These are phyloP conservation scores for Tenthredo mesomela DNA, from an alignment of 2,888 invertebrate species.

Conservation along the genomic window DNA sequence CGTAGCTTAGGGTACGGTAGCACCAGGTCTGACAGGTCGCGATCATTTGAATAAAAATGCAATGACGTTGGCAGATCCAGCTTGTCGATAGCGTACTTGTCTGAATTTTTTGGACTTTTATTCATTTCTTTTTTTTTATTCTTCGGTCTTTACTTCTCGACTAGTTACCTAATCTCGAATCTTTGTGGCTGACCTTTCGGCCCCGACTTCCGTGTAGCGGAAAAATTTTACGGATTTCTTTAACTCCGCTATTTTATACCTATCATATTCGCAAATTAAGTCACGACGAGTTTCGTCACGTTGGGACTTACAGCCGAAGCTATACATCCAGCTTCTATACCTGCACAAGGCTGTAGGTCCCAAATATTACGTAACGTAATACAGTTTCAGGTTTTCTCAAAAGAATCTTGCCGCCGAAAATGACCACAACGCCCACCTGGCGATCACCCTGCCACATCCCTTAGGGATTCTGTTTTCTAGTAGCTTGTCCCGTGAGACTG, in stretches of 20 bases:
- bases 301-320: slow-evolving; percentile 4
- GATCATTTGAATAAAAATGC: slow-evolving; percentile 43
- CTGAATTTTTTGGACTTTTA: not conserved
- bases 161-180: slow-evolving; percentile 47
- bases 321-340: slow-evolving; percentile 1
- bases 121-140: not conserved
- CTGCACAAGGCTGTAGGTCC: not conserved
- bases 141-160: not conserved
- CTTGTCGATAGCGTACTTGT: slow-evolving; percentile 23
- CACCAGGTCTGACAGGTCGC: slow-evolving; percentile 30
- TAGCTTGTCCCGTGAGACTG: not conserved
- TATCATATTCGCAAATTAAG: slow-evolving; percentile 2
- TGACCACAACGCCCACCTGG: not conserved
- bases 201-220: slow-evolving; percentile 48
- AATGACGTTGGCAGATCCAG: slow-evolving; percentile 37
- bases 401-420: slow-evolving; percentile 34
- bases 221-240: slow-evolving; percentile 29
- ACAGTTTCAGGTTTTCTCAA: slow-evolving; percentile 22
- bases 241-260: not conserved
- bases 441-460: not conserved
- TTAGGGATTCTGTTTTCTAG: not conserved
- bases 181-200: slow-evolving; percentile 18
- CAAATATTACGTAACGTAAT: slow-evolving; percentile 22
- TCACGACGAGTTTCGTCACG: slow-evolving; percentile 24
- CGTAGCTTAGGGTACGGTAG: slow-evolving; percentile 18